A percentile compares a stretch with the other conserved stretches of the same genome.
phyloP scores from a whole-genome alignment of 2,113 vertebrate species.

The Otis tarda region DNA sequence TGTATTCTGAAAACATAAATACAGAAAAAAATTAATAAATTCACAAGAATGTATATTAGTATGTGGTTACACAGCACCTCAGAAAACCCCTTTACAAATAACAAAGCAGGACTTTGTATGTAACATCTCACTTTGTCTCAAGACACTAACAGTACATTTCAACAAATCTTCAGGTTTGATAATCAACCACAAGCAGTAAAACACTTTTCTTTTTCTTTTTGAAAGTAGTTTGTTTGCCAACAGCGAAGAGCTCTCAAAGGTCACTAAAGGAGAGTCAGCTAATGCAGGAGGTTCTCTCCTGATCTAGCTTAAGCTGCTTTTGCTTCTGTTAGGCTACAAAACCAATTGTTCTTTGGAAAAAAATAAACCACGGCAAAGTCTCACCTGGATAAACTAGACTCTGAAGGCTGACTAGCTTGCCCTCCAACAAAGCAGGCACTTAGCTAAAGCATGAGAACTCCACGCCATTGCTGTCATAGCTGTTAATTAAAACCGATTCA shows the following conservation, averaged over 20 bases:
- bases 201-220: background rate
- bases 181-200: background rate
- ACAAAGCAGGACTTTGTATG: background rate
- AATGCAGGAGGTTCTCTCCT: background rate
- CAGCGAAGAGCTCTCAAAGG: background rate
- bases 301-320: background rate
- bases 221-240: background rate
- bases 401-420: background rate
- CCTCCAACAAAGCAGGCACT: background rate
- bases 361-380: background rate
- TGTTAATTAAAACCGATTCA: rapidly evolving
- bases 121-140: rapidly evolving
- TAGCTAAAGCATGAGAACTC: background rate
- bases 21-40: background rate
- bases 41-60: background rate
- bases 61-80: background rate
- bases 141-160: background rate
- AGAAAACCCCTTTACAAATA: background rate
- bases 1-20: slow-evolving; percentile 82
- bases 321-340: background rate
- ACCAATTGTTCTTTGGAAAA: background rate
- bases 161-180: background rate
- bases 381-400: background rate
- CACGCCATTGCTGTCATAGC: rapidly evolving
- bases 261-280: background rate